A percentile compares a stretch with the other conserved stretches of the same genome.
These are phyloP conservation scores for Cebidichthys violaceus DNA, from an alignment of 2,113 vertebrate species.

Conservation along the genomic window DNA sequence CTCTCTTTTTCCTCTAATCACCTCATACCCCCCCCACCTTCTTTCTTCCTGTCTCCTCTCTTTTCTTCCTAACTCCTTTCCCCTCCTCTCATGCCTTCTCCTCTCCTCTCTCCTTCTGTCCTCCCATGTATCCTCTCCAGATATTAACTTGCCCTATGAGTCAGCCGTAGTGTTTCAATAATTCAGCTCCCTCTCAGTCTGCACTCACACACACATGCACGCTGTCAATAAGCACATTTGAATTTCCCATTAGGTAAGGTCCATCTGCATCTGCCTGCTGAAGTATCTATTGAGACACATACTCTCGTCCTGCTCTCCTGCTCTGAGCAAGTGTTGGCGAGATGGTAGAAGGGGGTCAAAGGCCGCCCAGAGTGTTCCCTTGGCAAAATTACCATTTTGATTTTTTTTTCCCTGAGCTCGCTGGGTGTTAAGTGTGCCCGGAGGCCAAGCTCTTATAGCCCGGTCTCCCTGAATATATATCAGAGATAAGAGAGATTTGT, in stretches of 20 bases:
- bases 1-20: not conserved
- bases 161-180: slow-evolving; percentile 42
- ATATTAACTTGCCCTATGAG: slow-evolving; percentile 22
- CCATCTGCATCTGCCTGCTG: slow-evolving; percentile 4
- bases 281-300: slow-evolving; percentile 37
- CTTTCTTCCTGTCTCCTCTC: not conserved
- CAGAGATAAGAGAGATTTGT: slow-evolving; percentile 57
- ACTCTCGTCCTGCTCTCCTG: slow-evolving; percentile 41
- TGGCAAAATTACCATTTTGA: slow-evolving; percentile 65
- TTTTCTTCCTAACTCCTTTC: not conserved
- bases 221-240: slow-evolving; percentile 36
- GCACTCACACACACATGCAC: slow-evolving; percentile 22
- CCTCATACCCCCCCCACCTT: not conserved
- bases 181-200: slow-evolving; percentile 35
- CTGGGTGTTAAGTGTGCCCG: slow-evolving; percentile 45
- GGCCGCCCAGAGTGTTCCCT: slow-evolving; percentile 49
- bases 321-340: slow-evolving; percentile 35
- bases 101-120: not conserved
- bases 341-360: slow-evolving; percentile 60
- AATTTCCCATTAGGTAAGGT: slow-evolving; percentile 55
- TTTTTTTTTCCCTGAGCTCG: slow-evolving; percentile 17
- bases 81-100: no score
- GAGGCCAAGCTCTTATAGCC: slow-evolving; percentile 19
- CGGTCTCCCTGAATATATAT: slow-evolving; percentile 41
- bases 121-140: not conserved